These are phyloP conservation scores for Pterois miles DNA, from an alignment of 2,797 vertebrate genomes.

Conservation along the genomic window DNA sequence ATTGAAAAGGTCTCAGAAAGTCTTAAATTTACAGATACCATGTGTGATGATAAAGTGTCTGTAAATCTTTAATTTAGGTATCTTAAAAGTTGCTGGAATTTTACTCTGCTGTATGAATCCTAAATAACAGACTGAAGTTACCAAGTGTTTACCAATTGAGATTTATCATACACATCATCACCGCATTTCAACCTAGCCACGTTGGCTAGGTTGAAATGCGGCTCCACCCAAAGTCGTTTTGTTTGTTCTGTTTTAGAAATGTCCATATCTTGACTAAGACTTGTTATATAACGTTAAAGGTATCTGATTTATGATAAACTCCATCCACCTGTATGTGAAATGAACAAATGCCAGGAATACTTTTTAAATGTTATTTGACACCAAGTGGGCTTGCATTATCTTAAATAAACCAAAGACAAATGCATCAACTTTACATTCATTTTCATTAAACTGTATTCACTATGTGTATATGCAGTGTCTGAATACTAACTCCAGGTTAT, in stretches of 20 bases:
- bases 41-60: neutral
- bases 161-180: neutral
- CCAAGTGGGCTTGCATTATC: neutral
- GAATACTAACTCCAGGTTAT: neutral
- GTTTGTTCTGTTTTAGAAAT: neutral
- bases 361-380: neutral
- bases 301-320: neutral
- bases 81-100: neutral
- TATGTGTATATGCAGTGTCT: neutral
- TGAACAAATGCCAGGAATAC: neutral
- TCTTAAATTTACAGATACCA: too few species aligned
- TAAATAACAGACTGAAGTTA: neutral
- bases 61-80: neutral
- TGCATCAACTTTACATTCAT: neutral
- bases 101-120: neutral
- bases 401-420: neutral
- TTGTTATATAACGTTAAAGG: neutral
- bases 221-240: neutral
- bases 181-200: too few species aligned
- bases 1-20: too few species aligned
- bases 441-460: neutral
- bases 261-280: neutral
- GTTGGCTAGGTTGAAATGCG: neutral
- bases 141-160: neutral
- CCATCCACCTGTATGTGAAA: neutral